phyloP scores from a whole-genome alignment of 2,888 invertebrate genomes.

The Bombyx huttoni region DNA sequence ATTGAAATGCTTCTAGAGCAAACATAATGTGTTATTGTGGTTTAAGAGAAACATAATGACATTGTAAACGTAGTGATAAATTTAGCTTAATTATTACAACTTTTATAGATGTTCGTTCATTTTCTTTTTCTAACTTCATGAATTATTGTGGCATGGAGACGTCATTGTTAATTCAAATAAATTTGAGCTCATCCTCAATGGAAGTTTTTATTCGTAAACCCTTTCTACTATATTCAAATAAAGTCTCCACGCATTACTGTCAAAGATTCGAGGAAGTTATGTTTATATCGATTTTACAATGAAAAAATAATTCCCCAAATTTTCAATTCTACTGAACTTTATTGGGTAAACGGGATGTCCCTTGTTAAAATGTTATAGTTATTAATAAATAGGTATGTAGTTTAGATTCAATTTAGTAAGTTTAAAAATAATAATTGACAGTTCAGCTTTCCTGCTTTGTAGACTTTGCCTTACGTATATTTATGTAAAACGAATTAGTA shows the following conservation, averaged over 20 bases:
- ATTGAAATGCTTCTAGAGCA: constrained; percentile 70
- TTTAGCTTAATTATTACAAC: constrained; percentile 72
- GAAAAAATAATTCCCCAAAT: neutral
- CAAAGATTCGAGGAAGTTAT: neutral
- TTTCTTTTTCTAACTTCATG: constrained; percentile 69
- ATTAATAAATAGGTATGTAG: constrained; percentile 47
- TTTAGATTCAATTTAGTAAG: constrained; percentile 46
- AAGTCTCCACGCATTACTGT: constrained; percentile 16
- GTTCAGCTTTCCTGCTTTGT: constrained; percentile 60
- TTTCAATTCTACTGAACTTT: neutral
- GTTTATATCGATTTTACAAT: neutral
- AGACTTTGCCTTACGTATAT: constrained; percentile 40
- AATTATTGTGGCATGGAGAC: constrained; percentile 71
- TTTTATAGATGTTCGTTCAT: constrained; percentile 72
- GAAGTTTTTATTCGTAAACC: constrained; percentile 61
- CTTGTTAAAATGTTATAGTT: constrained; percentile 34
- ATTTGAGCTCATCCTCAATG: constrained; percentile 68
- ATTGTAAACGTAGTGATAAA: constrained; percentile 72
- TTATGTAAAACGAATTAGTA: constrained; percentile 37
- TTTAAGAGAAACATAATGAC: constrained; percentile 70
- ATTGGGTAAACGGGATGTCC: constrained; percentile 5
- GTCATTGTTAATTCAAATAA: constrained; percentile 72
- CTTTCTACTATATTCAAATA: constrained; percentile 9
- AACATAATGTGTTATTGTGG: constrained; percentile 69
- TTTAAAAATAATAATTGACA: constrained; percentile 26